Base-by-base conservation (phyloP, 2,113 vertebrate species). In the Pachypanchax playfairii region DNA sequence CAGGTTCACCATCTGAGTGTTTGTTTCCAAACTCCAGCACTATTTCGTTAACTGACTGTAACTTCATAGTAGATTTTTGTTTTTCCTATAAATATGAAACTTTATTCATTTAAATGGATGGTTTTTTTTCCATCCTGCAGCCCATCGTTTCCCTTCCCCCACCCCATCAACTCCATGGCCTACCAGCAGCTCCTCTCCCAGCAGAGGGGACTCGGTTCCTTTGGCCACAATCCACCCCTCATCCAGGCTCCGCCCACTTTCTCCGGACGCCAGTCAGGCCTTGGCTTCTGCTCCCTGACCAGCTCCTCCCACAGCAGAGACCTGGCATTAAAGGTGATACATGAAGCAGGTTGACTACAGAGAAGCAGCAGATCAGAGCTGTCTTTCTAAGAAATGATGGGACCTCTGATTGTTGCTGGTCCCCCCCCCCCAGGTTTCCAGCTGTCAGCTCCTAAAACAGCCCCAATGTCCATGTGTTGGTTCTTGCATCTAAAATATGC, bases 171-270 rank as follows among this genome's bases (percentile, higher is more conserved):
- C 73, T 95, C 97, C 0, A 77, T 98, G 90, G 94, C 97, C 0
- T 98, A 98, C 87, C 97, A 99, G 91, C 97, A 98, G 89, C 93
- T 99, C 57, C 80, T 99, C 84, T 94, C 87, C 66, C 97, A 98
- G 86, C 97, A 98, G 84, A 89, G 96, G 36, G 85, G 94, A 28
- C 91, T 98, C 60, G 95, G 91, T 48, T 93, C 97, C 28, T 98
- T 99, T 0, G 96, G 96, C 46, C 97, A 98, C 85, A 94, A 94
- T 0, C 94, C 97, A 5, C 95, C 97, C 17, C 86, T 49, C 31
- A 38, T 97, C 74, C 96, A 97, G 84, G 91, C 95, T 3, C 91
- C 95, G 53, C 93, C 94, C 63, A 86, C 93, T 7, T 98, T 95
- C 87, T 88, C 93, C 64, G 79, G 90, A 51, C 93, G 82, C 90